Percentiles rank a stretch among this genome's conserved stretches.
Evolutionary conservation across 2,888 invertebrate species (phyloP).

Genomic region (Dastarcus helophoroides): DNA sequence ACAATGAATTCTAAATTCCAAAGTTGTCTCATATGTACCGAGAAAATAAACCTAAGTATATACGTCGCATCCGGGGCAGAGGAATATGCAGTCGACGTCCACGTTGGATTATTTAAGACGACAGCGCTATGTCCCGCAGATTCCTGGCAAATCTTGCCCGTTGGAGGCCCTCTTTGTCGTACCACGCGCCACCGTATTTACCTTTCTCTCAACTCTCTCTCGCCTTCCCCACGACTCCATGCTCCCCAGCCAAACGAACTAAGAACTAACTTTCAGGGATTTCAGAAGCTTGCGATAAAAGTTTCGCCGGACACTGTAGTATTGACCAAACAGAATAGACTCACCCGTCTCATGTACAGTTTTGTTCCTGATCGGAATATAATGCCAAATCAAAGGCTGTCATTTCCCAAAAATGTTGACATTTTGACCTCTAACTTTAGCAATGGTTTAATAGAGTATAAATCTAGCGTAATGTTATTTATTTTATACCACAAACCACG

Average conservation of each 20-base stretch:
- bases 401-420: too few relatives aligned
- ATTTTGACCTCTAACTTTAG: too few relatives aligned
- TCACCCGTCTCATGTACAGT: too few relatives aligned
- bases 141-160: constrained; percentile 28
- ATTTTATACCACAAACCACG: too few relatives aligned
- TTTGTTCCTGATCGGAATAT: too few relatives aligned
- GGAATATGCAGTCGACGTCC: constrained; percentile 16
- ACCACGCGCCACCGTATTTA: constrained; percentile 27
- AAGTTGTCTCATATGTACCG: too few relatives aligned
- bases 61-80: constrained; percentile 8
- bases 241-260: constrained; percentile 15
- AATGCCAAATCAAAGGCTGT: too few relatives aligned
- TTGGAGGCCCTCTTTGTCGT: constrained; percentile 25
- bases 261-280: constrained; percentile 19
- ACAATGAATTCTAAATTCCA: too few relatives aligned
- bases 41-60: too few relatives aligned
- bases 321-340: constrained; percentile 9
- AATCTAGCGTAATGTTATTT: too few relatives aligned
- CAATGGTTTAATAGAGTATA: too few relatives aligned
- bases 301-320: constrained; percentile 10
- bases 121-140: constrained; percentile 27
- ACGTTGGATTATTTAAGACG: constrained; percentile 30
- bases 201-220: constrained; percentile 20
- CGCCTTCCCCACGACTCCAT: constrained; percentile 3
- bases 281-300: constrained; percentile 13